phyloP scores from a whole-genome alignment of 2,797 vertebrate genomes.

The Tympanoctomys barrerae region DNA sequence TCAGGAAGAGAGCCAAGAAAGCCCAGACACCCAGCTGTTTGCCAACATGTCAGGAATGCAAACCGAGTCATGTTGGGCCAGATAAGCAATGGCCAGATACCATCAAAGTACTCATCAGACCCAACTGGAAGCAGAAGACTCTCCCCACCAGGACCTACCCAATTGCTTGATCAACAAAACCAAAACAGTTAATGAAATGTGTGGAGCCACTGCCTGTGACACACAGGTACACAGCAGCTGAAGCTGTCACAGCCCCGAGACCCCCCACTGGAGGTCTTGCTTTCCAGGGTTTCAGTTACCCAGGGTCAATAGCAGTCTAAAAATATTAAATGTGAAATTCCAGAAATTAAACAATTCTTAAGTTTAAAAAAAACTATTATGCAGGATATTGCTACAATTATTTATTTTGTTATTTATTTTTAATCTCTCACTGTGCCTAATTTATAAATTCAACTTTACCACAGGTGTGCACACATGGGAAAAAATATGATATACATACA shows the following conservation, averaged over 20 bases:
- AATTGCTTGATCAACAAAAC: not conserved
- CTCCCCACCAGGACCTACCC: not conserved
- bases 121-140: not conserved
- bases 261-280: not conserved
- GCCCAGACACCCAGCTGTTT: not conserved
- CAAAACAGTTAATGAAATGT: not conserved
- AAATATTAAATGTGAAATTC: not conserved
- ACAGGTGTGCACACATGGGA: not conserved
- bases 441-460: not conserved
- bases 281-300: not conserved
- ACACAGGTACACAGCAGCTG: not conserved
- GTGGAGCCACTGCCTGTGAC: not conserved
- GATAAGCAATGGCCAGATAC: not conserved
- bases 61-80: not conserved
- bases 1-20: not conserved
- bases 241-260: not conserved
- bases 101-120: accelerated
- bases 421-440: not conserved
- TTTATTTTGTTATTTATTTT: not conserved
- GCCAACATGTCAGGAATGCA: accelerated
- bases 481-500: not conserved
- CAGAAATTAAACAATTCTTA: not conserved
- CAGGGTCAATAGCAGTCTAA: not conserved
- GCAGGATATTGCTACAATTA: not conserved
- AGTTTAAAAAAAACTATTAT: not conserved